Evolutionary conservation across 2,797 vertebrate species (phyloP), one percentile per base, ranked within the genome.

Genomic region (Hypotaenidia okinawae): DNA sequence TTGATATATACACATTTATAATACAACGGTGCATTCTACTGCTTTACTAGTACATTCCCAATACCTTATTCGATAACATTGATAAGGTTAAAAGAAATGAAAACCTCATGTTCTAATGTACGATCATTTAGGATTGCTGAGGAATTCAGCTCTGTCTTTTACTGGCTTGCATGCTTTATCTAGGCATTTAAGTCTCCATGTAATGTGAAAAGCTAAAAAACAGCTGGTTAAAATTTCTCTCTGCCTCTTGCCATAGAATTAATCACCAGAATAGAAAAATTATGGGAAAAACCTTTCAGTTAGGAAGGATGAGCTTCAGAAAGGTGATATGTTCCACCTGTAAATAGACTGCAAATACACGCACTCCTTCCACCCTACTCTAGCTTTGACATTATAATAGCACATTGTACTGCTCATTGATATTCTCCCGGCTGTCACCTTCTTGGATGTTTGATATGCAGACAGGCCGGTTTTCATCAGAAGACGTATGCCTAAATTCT

Each of bases 121-220:
- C 1, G 9, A 70, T 12, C 17, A 28, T 30, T 49, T 63, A 9
- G 2, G 7, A 55, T 32, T 39, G n/a, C 5, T 55, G 33, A 82
- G 49, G 83, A 54, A 89, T 37, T 52, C 16, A 52, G 5, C 7
- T 84, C 24, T 6, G 11, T 70, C 37, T 55, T 70, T 87, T 63
- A 57, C 18, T 0, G 0, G 13, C 6, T 68, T 30, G 3, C 5
- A 13, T 7, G 4, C 54, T 72, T 64, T 49, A 83, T 32, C 10
- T 6, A 5, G 14, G 24, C 10, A 43, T 80, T 68, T 76, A 69
- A 77, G 23, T 30, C 39, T 7, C 7, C 24, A 15, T 2, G 4
- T 55, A 37, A 85, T 57, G 8, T 30, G 32, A 79, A 85, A 87
- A 67, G 23, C 7, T 55, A 9, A 39, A 82, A 72, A 72, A 64